A percentile compares a stretch with the other conserved stretches of the same genome.
Evolutionary conservation across 2,888 invertebrate genomes (phyloP).

Genomic region (Campoletis raptor): DNA sequence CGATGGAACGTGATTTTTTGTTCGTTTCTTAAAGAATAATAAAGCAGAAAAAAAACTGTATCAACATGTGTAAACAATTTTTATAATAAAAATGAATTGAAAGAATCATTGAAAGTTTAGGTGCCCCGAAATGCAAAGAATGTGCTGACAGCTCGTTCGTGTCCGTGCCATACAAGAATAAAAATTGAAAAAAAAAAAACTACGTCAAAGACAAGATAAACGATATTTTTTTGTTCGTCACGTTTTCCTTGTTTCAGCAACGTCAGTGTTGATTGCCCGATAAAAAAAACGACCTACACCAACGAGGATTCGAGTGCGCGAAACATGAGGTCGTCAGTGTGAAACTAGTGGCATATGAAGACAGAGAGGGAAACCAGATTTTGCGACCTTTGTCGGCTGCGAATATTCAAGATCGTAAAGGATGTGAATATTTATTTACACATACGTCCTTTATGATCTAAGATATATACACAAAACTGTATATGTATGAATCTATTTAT

Average conservation of each 20-base stretch:
- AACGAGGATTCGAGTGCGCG: constrained; percentile 72
- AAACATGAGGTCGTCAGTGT: constrained; percentile 6
- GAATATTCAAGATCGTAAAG: constrained; percentile 31
- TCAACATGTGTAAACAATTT: not conserved
- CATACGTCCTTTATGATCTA: not conserved
- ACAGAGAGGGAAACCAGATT: constrained; percentile 25
- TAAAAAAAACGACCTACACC: constrained; percentile 74
- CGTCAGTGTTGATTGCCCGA: constrained; percentile 40
- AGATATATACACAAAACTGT: not conserved
- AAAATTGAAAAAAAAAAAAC: constrained; percentile 11
- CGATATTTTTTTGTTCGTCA: constrained; percentile 26
- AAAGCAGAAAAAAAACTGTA: not conserved
- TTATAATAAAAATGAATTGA: not conserved
- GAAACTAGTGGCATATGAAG: not conserved
- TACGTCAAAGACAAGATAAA: not conserved
- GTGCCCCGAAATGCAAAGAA: not conserved
- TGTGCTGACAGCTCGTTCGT: constrained; percentile 12
- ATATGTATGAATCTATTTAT: not conserved
- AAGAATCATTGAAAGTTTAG: not conserved
- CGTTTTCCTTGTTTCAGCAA: not conserved
- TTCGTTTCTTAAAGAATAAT: constrained; percentile 1
- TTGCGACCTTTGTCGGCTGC: constrained; percentile 31
- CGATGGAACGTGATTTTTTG: constrained; percentile 69
- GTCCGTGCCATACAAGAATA: constrained; percentile 15
- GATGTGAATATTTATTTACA: not conserved